These are phyloP conservation scores for Pelochelys cantorii DNA, from an alignment of 2,797 vertebrate genomes.

Conservation along the genomic window DNA sequence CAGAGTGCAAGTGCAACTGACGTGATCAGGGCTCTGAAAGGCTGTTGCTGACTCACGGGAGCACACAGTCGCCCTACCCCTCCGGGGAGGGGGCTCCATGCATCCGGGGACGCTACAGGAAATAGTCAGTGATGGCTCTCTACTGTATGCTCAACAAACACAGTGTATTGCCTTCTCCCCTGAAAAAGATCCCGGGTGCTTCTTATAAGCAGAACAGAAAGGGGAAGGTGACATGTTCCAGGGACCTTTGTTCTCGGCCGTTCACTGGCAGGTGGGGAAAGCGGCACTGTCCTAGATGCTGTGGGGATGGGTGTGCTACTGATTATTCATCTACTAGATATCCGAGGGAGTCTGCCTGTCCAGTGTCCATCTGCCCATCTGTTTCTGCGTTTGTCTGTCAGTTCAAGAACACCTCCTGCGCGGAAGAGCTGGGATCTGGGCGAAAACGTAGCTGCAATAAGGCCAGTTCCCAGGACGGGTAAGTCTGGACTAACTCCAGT, in stretches of 20 bases:
- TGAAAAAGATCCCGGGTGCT: too few species aligned
- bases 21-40: background rate
- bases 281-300: background rate
- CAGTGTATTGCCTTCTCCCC: too few species aligned
- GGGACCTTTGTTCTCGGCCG: background rate
- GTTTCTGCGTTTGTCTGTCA: too few species aligned
- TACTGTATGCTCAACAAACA: too few species aligned
- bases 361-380: too few species aligned
- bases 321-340: background rate
- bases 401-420: too few species aligned
- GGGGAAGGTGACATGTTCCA: too few species aligned
- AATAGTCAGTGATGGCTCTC: background rate
- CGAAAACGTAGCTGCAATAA: background rate
- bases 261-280: background rate
- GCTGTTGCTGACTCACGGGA: accelerated
- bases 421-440: too few species aligned
- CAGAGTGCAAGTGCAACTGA: background rate
- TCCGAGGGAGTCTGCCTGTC: too few species aligned
- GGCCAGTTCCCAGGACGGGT: background rate
- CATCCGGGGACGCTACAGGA: accelerated
- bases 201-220: background rate
- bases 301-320: background rate
- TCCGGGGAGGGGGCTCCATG: background rate
- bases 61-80: background rate
- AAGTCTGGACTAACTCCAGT: background rate